Evolutionary conservation across 2,113 vertebrate species (phyloP).

Genomic region (Dicaeum eximium): DNA sequence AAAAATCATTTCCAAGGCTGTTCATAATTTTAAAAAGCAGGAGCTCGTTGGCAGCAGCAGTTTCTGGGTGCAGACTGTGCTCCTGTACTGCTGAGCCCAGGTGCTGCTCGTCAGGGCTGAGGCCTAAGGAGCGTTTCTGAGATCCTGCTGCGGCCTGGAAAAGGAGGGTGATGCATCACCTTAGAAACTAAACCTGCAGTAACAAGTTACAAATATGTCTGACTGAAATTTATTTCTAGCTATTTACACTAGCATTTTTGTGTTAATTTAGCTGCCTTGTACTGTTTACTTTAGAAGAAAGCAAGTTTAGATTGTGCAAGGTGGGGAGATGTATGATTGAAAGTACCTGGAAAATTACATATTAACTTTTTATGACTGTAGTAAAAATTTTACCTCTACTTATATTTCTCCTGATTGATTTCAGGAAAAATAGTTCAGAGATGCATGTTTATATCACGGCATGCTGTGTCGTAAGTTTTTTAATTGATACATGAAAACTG

Average conservation of each 20-base stretch:
- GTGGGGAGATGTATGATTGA: background rate
- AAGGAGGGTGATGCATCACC: fast-evolving
- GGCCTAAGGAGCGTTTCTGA: background rate
- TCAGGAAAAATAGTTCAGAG: background rate
- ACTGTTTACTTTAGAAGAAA: background rate
- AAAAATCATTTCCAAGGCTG: too few relatives aligned
- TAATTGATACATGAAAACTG: background rate
- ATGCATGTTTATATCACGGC: background rate
- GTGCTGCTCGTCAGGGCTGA: background rate
- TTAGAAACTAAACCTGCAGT: background rate
- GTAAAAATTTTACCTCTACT: background rate
- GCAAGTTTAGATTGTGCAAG: fast-evolving
- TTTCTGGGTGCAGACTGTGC: background rate
- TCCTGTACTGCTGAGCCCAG: background rate
- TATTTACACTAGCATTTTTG: background rate
- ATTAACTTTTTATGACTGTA: background rate
- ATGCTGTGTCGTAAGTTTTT: background rate
- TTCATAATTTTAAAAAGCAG: too few relatives aligned
- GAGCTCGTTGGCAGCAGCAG: background rate
- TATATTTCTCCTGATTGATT: background rate
- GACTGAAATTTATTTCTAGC: background rate
- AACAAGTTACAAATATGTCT: background rate
- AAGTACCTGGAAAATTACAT: background rate
- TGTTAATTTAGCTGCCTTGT: background rate
- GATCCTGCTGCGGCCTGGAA: fast-evolving